Conservation (phyloP, 1,140 invertebrate genomes). For the Diachasma alloeum region DNA sequence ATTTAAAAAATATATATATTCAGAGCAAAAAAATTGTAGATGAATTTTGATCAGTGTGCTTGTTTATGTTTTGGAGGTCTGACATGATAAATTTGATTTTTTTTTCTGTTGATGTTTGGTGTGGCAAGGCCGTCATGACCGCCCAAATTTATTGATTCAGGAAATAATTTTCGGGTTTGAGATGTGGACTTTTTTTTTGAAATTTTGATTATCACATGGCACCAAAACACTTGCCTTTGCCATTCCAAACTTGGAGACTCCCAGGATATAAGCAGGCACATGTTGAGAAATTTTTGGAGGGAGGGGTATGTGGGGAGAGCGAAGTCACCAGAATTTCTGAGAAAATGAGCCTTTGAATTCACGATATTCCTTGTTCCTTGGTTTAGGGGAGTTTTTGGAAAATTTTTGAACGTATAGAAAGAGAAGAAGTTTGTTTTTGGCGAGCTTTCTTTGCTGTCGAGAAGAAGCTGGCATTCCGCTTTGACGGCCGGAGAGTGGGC, state of each 20-base stretch:
- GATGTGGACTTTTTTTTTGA: neutral
- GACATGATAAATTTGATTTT: slow-evolving; percentile 23
- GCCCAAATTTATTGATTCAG: slow-evolving; percentile 45
- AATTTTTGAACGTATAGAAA: too few species aligned
- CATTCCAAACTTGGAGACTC: slow-evolving; percentile 70
- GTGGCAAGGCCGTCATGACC: slow-evolving; percentile 67
- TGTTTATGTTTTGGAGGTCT: slow-evolving; percentile 63
- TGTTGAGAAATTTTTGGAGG: neutral
- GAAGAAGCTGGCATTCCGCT: too few species aligned
- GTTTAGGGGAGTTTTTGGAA: neutral
- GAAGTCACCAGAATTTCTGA: neutral
- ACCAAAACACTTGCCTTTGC: slow-evolving; percentile 77
- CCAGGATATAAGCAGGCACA: slow-evolving; percentile 69
- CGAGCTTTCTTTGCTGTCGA: too few species aligned
- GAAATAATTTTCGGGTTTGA: neutral
- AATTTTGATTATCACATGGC: slow-evolving; percentile 62
- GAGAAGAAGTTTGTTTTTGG: too few species aligned
- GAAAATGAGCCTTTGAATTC: slow-evolving; percentile 57
- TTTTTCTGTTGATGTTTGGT: slow-evolving; percentile 63
- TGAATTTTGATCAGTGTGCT: slow-evolving; percentile 67
- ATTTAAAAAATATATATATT: slow-evolving; percentile 14
- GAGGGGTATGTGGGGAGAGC: neutral
- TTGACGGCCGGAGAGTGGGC: too few species aligned
- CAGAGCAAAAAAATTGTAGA: slow-evolving; percentile 20
- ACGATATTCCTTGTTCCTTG: neutral